Percentiles rank a stretch among this genome's conserved stretches.
Conservation (phyloP, 2,113 vertebrate species). For the Onychorhynchus coronatus region DNA sequence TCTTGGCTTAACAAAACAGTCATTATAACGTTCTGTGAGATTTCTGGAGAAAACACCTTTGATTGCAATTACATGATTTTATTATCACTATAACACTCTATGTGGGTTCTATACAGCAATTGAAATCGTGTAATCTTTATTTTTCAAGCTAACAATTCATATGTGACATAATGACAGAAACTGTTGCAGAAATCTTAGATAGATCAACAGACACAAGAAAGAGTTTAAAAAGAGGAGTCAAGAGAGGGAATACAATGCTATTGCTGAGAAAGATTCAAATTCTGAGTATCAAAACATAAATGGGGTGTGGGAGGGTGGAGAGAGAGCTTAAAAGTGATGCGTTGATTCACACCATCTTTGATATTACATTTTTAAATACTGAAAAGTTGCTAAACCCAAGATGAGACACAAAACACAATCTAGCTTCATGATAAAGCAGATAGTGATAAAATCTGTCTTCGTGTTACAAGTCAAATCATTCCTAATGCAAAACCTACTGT, state of each 20-base stretch:
- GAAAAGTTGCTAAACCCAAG: not conserved
- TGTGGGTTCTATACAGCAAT: not conserved
- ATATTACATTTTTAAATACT: not conserved
- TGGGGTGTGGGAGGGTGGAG: rapidly evolving
- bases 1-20: not conserved
- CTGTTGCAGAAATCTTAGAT: not conserved
- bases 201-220: not conserved
- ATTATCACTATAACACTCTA: not conserved
- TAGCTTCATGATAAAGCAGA: not conserved
- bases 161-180: not conserved
- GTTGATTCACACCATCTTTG: not conserved
- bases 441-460: not conserved
- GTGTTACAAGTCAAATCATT: not conserved
- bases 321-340: not conserved
- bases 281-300: not conserved
- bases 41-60: not conserved
- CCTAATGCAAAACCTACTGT: not conserved
- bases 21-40: not conserved
- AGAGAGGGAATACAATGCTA: not conserved
- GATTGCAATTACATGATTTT: not conserved
- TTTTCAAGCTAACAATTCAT: not conserved
- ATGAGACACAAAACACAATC: not conserved
- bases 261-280: not conserved
- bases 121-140: not conserved
- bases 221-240: not conserved